phyloP scores from a whole-genome alignment of 2,113 vertebrate genomes.

The Cyprinodon variegatus region DNA sequence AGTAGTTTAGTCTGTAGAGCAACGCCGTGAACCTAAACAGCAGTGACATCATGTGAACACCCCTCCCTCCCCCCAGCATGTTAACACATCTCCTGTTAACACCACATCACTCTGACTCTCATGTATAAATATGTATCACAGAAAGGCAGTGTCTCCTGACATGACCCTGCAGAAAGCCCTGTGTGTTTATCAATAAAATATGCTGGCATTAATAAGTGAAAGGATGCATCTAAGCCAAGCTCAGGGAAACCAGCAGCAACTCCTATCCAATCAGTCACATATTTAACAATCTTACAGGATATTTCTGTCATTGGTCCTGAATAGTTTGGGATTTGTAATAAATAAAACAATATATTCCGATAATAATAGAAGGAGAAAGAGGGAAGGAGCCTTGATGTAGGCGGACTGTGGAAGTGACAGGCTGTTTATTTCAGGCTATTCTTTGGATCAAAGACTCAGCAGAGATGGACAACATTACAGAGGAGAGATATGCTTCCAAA shows the following conservation, averaged over 20 bases:
- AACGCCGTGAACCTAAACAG: neutral
- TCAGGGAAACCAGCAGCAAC: conserved; percentile 11
- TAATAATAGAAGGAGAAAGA: too few relatives aligned
- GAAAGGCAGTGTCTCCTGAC: conserved; percentile 45
- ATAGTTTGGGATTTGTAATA: neutral
- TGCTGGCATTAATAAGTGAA: conserved; percentile 73
- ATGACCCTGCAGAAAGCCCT: conserved; percentile 39
- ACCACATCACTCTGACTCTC: conserved; percentile 19
- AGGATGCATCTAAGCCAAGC: conserved; percentile 57
- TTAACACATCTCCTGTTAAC: neutral
- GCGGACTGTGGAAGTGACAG: neutral
- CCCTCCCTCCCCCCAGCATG: neutral
- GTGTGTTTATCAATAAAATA: conserved; percentile 74
- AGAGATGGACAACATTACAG: neutral
- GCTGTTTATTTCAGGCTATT: neutral
- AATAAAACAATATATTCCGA: neutral
- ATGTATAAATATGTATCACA: conserved; percentile 38
- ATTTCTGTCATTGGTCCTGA: neutral
- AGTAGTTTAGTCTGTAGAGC: neutral
- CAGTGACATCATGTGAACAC: neutral
- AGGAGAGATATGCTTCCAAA: neutral
- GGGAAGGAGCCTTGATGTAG: neutral
- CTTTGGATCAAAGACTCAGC: neutral
- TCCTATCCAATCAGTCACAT: neutral
- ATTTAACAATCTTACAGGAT: neutral